Conservation (phyloP, 2,888 invertebrate genomes). For the Hemicrepidius hirtus region DNA sequence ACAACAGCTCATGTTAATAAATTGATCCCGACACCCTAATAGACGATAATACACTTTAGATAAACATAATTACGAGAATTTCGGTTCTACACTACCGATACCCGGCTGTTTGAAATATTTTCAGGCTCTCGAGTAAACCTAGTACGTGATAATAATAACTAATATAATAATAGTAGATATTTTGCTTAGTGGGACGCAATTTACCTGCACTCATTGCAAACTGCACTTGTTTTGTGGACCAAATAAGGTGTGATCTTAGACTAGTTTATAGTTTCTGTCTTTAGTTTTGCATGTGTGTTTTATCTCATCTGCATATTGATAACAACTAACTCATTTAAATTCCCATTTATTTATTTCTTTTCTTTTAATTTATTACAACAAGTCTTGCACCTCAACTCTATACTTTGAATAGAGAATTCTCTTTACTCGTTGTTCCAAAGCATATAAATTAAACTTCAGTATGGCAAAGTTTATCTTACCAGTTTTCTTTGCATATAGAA, state of each 20-base stretch:
- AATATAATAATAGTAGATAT: background rate
- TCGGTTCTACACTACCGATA: slow-evolving; percentile 2
- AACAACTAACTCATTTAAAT: slow-evolving; percentile 34
- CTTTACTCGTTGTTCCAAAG: background rate
- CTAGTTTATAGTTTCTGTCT: slow-evolving; percentile 4
- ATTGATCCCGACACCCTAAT: slow-evolving; percentile 22
- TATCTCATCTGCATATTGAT: slow-evolving; percentile 41
- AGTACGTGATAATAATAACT: background rate
- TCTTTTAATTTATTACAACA: slow-evolving; percentile 20
- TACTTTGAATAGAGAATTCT: slow-evolving; percentile 6
- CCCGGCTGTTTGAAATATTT: slow-evolving; percentile 2
- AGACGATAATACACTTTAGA: slow-evolving; percentile 24
- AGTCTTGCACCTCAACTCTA: background rate
- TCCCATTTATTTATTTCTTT: slow-evolving; percentile 19
- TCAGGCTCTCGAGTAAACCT: background rate
- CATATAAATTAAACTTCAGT: slow-evolving; percentile 8
- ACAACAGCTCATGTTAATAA: slow-evolving; percentile 20
- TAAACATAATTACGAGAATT: slow-evolving; percentile 22
- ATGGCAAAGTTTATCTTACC: background rate
- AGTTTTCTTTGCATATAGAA: too few species aligned
- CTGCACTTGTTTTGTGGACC: slow-evolving; percentile 33
- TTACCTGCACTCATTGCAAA: slow-evolving; percentile 19
- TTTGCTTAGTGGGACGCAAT: slow-evolving; percentile 10
- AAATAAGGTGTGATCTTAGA: slow-evolving; percentile 33
- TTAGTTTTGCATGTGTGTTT: slow-evolving; percentile 13